Base-by-base conservation (phyloP, 2,797 vertebrate genomes). In the Erethizon dorsatum region DNA sequence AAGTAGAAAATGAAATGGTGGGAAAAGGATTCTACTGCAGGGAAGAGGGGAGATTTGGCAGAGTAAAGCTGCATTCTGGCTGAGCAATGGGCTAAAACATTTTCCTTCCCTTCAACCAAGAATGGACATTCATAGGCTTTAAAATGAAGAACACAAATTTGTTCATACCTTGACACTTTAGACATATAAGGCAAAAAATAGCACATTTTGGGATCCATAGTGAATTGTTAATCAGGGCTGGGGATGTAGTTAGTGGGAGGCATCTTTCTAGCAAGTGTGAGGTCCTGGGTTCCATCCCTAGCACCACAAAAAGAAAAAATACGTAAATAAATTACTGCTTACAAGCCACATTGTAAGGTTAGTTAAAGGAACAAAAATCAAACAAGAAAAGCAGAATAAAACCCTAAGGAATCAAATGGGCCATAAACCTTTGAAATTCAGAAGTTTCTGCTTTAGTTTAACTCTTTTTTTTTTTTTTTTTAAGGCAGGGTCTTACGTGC, bases 1-100 rank as follows among this genome's bases (percentile, higher is more conserved):
- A 96, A 95, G 83, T 75, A 77, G 84, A 91, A 95, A 96, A 69
- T 63, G 83, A 95, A 92, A 90, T 57, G 59, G 2, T 50, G 78
- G 45, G 69, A 87, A 88, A 95, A 86, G 47, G 26, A 47, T 83
- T 61, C 71, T 61, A 3, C 52, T 78, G 61, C 15, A 28, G 9
- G 17, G 57, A 63, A 50, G 11, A 3, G 15, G 22, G 84, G 83
- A 37, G 79, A 83, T 54, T 78, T 37, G 22, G 56, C 57, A 31
- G 52, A 69, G 57, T 37, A 77, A 94, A 90, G 83, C 80, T 65
- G 71, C 50, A 50, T 67, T 37, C 41, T 22, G 2, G 24, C 33
- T 56, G 63, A 88, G 37, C 22, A 56, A 61, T 33, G 28, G 87
- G 31, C 80, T 79, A 17, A 82, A 57, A 28, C 0, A 26, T 89